Evolutionary conservation across 30 jellyfish, hydroid and myxozoan genomes (phyloP).

Genomic region (Cassiopea xamachana): DNA sequence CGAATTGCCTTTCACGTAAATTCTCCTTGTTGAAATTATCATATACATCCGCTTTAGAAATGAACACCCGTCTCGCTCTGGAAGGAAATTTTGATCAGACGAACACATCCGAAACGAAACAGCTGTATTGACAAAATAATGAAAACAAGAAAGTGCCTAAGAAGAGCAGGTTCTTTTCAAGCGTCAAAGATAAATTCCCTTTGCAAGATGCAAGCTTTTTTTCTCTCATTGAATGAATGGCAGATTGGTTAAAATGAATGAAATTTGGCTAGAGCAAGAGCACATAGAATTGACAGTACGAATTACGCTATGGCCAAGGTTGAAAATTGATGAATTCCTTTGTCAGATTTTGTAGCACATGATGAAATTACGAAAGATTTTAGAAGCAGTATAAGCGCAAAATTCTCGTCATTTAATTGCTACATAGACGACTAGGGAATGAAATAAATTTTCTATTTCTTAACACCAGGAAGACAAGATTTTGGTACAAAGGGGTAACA

Average conservation of each 20-base stretch:
- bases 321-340: background rate
- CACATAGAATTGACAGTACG: background rate
- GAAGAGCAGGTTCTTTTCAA: slow-evolving; percentile 7
- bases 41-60: background rate
- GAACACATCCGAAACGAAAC: background rate
- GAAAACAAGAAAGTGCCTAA: background rate
- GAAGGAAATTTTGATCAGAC: slow-evolving; percentile 22
- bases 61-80: slow-evolving; percentile 27
- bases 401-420: too few relatives aligned
- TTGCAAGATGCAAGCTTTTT: background rate
- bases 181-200: background rate
- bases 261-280: background rate
- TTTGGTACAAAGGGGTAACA: too few relatives aligned
- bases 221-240: background rate
- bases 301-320: background rate
- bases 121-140: slow-evolving; percentile 5
- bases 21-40: background rate
- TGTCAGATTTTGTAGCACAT: too few relatives aligned
- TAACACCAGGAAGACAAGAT: too few relatives aligned
- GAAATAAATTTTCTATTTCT: too few relatives aligned
- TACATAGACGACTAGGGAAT: too few relatives aligned
- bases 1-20: background rate
- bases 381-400: too few relatives aligned
- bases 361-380: too few relatives aligned
- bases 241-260: background rate